Base-by-base conservation (phyloP, 1,140 invertebrate genomes). In the Drosophila mauritiana region DNA sequence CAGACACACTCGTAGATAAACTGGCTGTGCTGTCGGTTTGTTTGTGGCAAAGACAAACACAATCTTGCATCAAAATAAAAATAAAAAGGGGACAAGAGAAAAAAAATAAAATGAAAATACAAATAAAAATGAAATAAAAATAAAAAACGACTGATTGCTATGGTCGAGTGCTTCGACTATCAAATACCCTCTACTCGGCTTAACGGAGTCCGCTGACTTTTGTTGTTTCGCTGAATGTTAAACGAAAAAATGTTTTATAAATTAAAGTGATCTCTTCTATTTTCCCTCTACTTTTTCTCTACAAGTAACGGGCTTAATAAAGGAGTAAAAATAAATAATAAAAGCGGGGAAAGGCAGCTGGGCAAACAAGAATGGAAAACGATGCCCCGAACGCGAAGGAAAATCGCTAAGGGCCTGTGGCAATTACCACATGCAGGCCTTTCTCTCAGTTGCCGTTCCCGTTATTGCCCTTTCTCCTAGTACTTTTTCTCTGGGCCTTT, bases 31-130 rank as follows among this genome's bases (percentile, higher is more conserved):
- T 36, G 25, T 20, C 40, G 63, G 36, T 76, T 48, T 76, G 73
- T 76, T 76, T 80, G 72, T 56, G 78, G 78, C 72, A 76, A 80
- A 80, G 78, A 80, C 78, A 80, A 80, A 80, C 78, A 78, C 75
- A 80, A 80, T 75, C 78, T 56, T 52, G 48, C 78, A 80, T 80
- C 69, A 80, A 80, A 51, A 51, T 20, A 45, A 39, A 39, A 39
- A 39, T 39, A 22, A 22, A 45, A 20, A 11, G 17, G 63, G 13
- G 10, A 1, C 31, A 65, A 11, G 15, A 12, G 59, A 70, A 72
- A 40, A 49, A 70, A 59, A 27, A 58, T 22, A 22, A 20, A 45
- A 52, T 20, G 55, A 56, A 72, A 27, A 58, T 45, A n/a, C 36
- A 45, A 56, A 59, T 45, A n/a, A 40, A 45, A 56, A 59, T 45